Conservation (phyloP, 2,888 invertebrate genomes). For the Listrodromus nycthemerus region DNA sequence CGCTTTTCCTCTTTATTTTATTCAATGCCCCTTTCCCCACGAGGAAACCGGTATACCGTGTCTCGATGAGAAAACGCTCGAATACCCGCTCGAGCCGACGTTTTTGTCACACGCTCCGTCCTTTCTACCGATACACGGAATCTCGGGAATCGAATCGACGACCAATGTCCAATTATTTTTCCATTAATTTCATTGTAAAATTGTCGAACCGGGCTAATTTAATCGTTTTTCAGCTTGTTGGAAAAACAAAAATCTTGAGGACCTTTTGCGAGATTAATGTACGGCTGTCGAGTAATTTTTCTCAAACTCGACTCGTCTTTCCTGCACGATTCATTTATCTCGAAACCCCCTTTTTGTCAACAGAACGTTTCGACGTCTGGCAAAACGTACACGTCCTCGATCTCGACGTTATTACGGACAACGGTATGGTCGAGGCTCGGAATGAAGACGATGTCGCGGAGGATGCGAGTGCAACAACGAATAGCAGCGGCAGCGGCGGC, state of each 20-base stretch:
- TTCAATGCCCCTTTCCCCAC: constrained; percentile 54
- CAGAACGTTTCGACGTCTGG: constrained; percentile 83
- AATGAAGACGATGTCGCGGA: constrained; percentile 36
- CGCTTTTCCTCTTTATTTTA: constrained; percentile 25
- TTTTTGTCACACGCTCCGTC: too few species aligned
- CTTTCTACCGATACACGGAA: too few species aligned
- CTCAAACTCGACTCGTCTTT: constrained; percentile 3
- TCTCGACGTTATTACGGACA: constrained; percentile 71
- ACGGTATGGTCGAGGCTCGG: constrained; percentile 29
- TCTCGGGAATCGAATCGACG: too few species aligned
- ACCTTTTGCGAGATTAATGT: too few species aligned
- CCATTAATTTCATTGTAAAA: too few species aligned
- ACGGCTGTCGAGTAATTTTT: too few species aligned
- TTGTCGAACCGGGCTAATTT: too few species aligned
- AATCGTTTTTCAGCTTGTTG: too few species aligned
- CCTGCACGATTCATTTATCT: constrained; percentile 6
- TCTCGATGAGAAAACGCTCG: not conserved
- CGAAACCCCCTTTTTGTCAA: not conserved
- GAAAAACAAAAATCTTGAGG: too few species aligned
- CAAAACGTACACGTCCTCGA: constrained; percentile 83
- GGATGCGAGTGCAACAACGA: constrained; percentile 71
- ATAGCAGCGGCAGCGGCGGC: constrained; percentile 51
- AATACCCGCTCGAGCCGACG: not conserved
- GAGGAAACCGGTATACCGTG: constrained; percentile 20
- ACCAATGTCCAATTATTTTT: too few species aligned